A percentile compares a stretch with the other conserved stretches of the same genome.
These are phyloP conservation scores for Pterois miles DNA, from an alignment of 2,797 vertebrate genomes.

Conservation along the genomic window DNA sequence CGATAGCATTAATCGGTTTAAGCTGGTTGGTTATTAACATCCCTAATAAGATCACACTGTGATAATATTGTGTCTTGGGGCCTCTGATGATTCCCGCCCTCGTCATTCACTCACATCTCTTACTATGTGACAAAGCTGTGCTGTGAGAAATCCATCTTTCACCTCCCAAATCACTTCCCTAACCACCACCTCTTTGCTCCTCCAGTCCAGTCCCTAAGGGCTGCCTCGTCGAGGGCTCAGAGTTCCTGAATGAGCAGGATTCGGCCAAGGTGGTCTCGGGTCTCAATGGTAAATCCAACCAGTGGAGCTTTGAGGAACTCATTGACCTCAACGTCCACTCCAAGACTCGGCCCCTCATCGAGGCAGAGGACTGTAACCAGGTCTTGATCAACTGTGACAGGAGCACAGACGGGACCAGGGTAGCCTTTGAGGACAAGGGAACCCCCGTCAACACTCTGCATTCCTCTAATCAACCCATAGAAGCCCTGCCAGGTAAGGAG, in stretches of 20 bases:
- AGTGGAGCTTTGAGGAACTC: conserved; percentile 88
- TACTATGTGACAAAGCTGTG: not conserved
- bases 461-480: conserved; percentile 84
- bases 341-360: conserved; percentile 79
- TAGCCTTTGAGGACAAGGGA: conserved; percentile 86
- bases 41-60: too few species aligned
- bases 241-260: conserved; percentile 83
- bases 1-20: too few species aligned
- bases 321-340: conserved; percentile 85
- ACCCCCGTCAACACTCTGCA: conserved; percentile 82
- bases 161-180: not conserved
- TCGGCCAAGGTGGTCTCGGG: conserved; percentile 73
- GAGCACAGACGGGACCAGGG: conserved; percentile 77
- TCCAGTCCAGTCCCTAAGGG: conserved; percentile 79
- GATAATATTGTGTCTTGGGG: too few species aligned
- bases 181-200: not conserved
- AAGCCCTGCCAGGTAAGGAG: conserved; percentile 88
- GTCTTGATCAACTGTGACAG: conserved; percentile 83
- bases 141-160: not conserved
- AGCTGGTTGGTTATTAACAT: too few species aligned
- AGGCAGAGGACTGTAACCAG: conserved; percentile 79
- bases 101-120: not conserved
- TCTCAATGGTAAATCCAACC: conserved; percentile 84
- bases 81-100: too few species aligned
- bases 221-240: conserved; percentile 70